phyloP scores from a whole-genome alignment of 2,113 vertebrate genomes.

The Trinectes maculatus region DNA sequence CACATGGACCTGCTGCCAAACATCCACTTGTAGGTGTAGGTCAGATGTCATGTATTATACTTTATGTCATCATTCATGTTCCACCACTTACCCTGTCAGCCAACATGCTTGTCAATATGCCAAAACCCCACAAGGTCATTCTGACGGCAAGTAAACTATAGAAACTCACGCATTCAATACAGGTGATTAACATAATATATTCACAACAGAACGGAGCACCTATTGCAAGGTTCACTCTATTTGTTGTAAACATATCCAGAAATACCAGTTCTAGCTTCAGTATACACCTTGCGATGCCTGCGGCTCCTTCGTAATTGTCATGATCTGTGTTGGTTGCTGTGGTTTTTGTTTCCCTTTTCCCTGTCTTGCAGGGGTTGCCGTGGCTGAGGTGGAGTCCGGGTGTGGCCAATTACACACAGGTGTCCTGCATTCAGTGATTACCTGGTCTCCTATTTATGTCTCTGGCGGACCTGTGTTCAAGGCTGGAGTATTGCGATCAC shows the following conservation, averaged over 20 bases:
- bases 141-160: conserved; percentile 39
- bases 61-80: conserved; percentile 51
- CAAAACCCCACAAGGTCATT: conserved; percentile 68
- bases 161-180: conserved; percentile 26
- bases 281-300: background rate
- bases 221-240: background rate
- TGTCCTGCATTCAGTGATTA: too few relatives aligned
- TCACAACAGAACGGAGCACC: background rate
- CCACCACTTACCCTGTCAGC: conserved; percentile 41
- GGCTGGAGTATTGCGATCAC: too few relatives aligned
- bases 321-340: too few relatives aligned
- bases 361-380: too few relatives aligned
- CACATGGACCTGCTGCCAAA: conserved; percentile 34
- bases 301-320: too few relatives aligned
- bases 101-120: conserved; percentile 61
- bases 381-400: too few relatives aligned
- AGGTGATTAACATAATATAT: conserved; percentile 36
- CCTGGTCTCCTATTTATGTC: too few relatives aligned
- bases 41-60: conserved; percentile 49
- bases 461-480: too few relatives aligned
- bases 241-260: background rate
- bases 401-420: too few relatives aligned
- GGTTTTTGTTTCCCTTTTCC: too few relatives aligned
- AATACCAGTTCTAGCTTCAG: background rate
- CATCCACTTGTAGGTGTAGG: conserved; percentile 39